Evolutionary conservation across 2,888 invertebrate species (phyloP), one percentile per base, ranked within the genome.

Genomic region (Thecophora atra): DNA sequence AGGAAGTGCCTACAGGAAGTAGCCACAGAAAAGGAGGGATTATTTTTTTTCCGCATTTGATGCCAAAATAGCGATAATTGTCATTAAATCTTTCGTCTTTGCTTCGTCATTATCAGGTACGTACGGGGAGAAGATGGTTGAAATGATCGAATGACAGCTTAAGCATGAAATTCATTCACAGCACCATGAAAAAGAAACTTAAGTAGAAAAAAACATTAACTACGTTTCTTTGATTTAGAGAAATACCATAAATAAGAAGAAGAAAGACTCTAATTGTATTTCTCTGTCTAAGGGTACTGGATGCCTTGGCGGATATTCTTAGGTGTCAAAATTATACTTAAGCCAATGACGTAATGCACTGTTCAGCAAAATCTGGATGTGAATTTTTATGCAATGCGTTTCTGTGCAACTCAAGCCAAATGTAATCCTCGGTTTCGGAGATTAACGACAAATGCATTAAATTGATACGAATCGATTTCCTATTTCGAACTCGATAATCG

Each of bases 301-400:
- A 15, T 24, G 66, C 60, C 51, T 37, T 44, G 71, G 52, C 65
- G 65, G 65, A 65, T 52, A 52, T 52, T 26, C 13, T 19, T 75
- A 83, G 83, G 83, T 83, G 83, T 84, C 84, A 83, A 84, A 84
- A 83, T 83, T 80, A 80, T 74, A 62, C 75, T 79, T 83, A 81
- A 83, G 84, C 83, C 83, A 84, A 83, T 83, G 84, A 81, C 75
- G 73, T 79, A 82, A 83, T 82, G 80, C 76, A 77, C 73, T 72
- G 63, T 47, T 71, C 70, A 68, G n/a, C 42, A 21, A 42, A 62
- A 52, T 62, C 72, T 67, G 30, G 30, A 62, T 42, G 42, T 47
- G 42, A 44, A 28, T 37, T 19, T 44, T 44, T 26, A 13, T 58
- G 58, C 58, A 58, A 58, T 58, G 13, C 11, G 7, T 5, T n/a